These are phyloP conservation scores for Mellilla xanthometata DNA, from an alignment of 2,888 invertebrate species.

Conservation along the genomic window DNA sequence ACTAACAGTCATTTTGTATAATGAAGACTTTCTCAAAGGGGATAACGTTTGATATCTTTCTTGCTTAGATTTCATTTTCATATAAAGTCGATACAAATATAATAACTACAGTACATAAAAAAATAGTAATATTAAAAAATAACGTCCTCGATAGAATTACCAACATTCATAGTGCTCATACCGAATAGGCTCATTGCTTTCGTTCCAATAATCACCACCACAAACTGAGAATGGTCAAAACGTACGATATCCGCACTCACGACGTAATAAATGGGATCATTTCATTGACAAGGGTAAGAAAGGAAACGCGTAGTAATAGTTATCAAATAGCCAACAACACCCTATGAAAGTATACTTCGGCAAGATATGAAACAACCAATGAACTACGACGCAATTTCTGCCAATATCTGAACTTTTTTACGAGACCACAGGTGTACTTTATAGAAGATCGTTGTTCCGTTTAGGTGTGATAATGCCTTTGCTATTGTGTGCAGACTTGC, in stretches of 20 bases:
- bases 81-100: too few species aligned
- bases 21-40: too few species aligned
- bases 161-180: not conserved
- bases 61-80: too few species aligned
- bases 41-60: too few species aligned
- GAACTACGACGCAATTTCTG: constrained; percentile 52
- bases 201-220: constrained; percentile 8
- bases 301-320: constrained; percentile 42
- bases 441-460: constrained; percentile 54
- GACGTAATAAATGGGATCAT: constrained; percentile 40
- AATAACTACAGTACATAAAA: too few species aligned
- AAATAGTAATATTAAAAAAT: too few species aligned
- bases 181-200: constrained; percentile 2
- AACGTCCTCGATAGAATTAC: not conserved
- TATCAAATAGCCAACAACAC: constrained; percentile 38
- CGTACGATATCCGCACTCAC: constrained; percentile 26
- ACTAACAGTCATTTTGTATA: not conserved
- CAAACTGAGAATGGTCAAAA: constrained; percentile 12
- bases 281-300: constrained; percentile 50
- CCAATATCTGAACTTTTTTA: constrained; percentile 59
- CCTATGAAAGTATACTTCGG: constrained; percentile 27
- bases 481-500: constrained; percentile 39
- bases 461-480: constrained; percentile 52
- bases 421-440: constrained; percentile 68
- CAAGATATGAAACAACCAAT: constrained; percentile 51